A percentile compares a stretch with the other conserved stretches of the same genome.
These are phyloP conservation scores for Pangasius macronema DNA, from an alignment of 2,797 vertebrate genomes.

Conservation along the genomic window DNA sequence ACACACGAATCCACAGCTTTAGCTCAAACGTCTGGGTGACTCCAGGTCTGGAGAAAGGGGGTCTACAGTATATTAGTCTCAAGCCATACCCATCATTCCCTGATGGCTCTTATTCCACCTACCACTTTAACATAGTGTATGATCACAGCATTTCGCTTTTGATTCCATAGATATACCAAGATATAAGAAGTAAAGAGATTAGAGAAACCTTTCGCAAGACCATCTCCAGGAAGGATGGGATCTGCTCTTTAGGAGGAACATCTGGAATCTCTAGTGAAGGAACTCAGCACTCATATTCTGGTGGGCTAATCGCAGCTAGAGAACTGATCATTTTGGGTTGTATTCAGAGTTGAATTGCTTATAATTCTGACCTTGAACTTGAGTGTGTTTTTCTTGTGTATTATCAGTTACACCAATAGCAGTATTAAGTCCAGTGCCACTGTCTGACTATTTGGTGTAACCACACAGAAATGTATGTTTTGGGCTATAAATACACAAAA, in stretches of 20 bases:
- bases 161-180: constrained; percentile 78
- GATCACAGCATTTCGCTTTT: background rate
- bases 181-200: constrained; percentile 91
- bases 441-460: background rate
- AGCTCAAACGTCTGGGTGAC: background rate
- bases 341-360: background rate
- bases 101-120: background rate
- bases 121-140: background rate
- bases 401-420: background rate
- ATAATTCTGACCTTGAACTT: background rate
- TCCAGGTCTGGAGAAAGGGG: background rate
- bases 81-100: background rate
- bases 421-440: background rate
- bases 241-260: constrained; percentile 90
- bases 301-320: constrained; percentile 63
- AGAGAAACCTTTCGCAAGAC: constrained; percentile 89
- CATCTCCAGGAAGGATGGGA: constrained; percentile 87
- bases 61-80: background rate
- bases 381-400: background rate
- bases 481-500: no score
- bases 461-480: no score
- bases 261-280: constrained; percentile 91
- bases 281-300: constrained; percentile 96
- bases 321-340: background rate
- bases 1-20: background rate